phyloP scores from a whole-genome alignment of 92 coral and sea anemone species.

The Galaxea fascicularis region DNA sequence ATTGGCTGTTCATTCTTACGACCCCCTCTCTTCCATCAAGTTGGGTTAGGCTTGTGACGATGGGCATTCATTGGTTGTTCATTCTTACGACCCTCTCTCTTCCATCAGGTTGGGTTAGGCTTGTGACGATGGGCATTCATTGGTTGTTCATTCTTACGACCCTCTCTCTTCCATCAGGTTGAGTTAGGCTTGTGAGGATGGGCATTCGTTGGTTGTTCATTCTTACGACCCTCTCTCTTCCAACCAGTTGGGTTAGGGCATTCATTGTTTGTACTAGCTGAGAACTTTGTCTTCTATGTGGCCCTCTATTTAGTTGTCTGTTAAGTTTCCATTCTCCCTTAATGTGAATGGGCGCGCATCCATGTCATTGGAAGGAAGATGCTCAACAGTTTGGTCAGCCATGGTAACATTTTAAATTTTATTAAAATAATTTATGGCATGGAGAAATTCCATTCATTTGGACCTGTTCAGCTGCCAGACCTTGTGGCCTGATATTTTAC shows the following conservation, averaged over 20 bases:
- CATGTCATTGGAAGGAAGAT: too few species aligned
- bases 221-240: too few species aligned
- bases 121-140: constrained; percentile 33
- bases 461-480: neutral
- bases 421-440: neutral
- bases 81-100: constrained; percentile 26
- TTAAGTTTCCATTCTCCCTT: too few species aligned
- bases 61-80: constrained; percentile 15
- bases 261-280: too few species aligned
- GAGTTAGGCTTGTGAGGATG: constrained; percentile 9
- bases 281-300: too few species aligned
- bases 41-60: constrained; percentile 36
- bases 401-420: too few species aligned
- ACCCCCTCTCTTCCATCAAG: constrained; percentile 22
- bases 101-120: constrained; percentile 26
- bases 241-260: too few species aligned
- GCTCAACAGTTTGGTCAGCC: too few species aligned
- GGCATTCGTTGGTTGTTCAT: too few species aligned
- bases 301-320: too few species aligned
- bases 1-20: constrained; percentile 1
- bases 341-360: too few species aligned
- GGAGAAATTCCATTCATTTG: neutral
- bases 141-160: constrained; percentile 27
- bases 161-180: constrained; percentile 23
- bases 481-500: too few species aligned